Percentiles rank a stretch among this genome's conserved stretches.
Conservation (phyloP, 2,797 vertebrate genomes). For the Peromyscus attwateri region DNA sequence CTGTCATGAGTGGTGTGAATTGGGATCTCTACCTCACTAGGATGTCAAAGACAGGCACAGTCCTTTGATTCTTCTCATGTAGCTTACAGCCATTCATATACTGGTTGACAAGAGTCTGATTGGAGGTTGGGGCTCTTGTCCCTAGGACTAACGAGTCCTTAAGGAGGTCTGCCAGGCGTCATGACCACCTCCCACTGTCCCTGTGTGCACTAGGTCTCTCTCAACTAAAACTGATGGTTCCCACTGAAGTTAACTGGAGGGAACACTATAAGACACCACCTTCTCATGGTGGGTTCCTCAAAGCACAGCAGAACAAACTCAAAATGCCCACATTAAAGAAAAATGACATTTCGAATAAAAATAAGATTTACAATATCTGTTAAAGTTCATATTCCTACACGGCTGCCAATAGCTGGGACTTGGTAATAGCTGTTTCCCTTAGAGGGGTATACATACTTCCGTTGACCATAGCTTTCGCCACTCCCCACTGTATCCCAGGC, state of each 20-base stretch:
- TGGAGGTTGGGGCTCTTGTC: not conserved
- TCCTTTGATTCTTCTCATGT: not conserved
- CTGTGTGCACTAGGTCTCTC: not conserved
- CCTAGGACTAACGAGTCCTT: not conserved
- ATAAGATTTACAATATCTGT: not conserved
- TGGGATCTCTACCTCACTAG: not conserved
- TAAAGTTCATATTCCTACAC: not conserved
- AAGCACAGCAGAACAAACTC: slow-evolving; percentile 9
- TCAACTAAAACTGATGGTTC: not conserved
- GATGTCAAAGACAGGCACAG: not conserved
- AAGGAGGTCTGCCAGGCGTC: not conserved
- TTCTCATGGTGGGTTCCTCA: not conserved
- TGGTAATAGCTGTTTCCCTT: not conserved
- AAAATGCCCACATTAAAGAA: not conserved
- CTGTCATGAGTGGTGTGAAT: not conserved
- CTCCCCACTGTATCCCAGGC: not conserved
- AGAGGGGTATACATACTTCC: not conserved
- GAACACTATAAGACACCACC: not conserved
- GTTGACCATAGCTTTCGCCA: not conserved
- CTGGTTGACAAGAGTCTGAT: not conserved
- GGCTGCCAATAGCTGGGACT: not conserved
- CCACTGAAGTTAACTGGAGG: not conserved
- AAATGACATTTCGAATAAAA: not conserved
- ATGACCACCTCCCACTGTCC: not conserved
- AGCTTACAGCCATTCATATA: not conserved